These are phyloP conservation scores for Podarcis raffonei DNA, from an alignment of 2,113 vertebrate species.

Conservation along the genomic window DNA sequence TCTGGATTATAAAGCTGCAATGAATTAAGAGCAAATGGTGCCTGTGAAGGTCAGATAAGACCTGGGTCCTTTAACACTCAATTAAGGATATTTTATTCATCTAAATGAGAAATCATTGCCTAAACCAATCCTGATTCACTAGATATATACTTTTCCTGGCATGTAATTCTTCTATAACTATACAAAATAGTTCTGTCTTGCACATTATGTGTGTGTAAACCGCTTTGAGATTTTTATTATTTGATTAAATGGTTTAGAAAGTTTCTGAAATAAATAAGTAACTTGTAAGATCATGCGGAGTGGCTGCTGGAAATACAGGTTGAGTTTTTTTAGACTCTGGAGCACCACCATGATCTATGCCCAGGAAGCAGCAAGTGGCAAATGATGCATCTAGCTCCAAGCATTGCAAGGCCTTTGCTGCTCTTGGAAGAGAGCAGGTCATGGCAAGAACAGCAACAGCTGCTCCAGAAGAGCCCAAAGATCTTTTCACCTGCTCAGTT, in stretches of 20 bases:
- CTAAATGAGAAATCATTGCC: background rate
- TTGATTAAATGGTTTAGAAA: no score
- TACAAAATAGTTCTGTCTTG: background rate
- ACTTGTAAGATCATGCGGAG: background rate
- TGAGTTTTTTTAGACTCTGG: background rate
- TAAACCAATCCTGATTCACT: background rate
- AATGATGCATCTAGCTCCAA: no score
- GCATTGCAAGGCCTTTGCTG: no score
- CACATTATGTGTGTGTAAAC: no score
- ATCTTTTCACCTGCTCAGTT: no score
- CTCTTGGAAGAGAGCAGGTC: no score
- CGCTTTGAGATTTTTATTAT: no score
- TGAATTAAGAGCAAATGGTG: conserved; percentile 6
- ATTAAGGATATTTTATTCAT: conserved; percentile 6
- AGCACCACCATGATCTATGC: background rate
- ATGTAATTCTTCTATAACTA: background rate
- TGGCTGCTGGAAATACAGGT: background rate
- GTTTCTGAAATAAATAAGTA: no score
- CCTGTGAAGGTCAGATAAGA: conserved; percentile 7
- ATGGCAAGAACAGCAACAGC: no score
- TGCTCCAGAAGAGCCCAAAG: no score
- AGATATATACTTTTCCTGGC: background rate
- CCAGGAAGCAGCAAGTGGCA: no score
- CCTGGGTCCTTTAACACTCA: background rate
- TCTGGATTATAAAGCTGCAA: background rate